Evolutionary conservation across 2,113 vertebrate species (phyloP).

Genomic region (Candoia aspera): DNA sequence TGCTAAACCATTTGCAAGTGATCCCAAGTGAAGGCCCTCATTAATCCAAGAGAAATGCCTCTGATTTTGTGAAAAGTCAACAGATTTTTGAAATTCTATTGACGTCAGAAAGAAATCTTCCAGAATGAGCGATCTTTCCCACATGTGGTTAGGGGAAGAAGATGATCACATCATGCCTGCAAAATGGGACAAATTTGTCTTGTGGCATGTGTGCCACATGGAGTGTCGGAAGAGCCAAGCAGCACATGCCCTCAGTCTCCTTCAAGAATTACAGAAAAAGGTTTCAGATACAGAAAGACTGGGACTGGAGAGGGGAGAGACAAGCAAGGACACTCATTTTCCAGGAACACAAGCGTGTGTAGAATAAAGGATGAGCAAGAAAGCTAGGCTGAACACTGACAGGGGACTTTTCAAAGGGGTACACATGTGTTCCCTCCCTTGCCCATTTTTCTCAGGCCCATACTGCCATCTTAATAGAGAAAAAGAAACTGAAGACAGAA

Average conservation of each 20-base stretch:
- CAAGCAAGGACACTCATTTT: background rate
- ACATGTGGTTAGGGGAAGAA: slow-evolving; percentile 47
- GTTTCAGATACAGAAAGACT: background rate
- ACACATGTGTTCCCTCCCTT: background rate
- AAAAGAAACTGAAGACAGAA: background rate
- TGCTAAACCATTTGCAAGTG: background rate
- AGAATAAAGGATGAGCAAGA: background rate
- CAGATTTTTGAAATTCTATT: slow-evolving; percentile 6
- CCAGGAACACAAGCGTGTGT: background rate
- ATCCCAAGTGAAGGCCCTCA: background rate
- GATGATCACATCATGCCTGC: background rate
- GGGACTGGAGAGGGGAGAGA: background rate
- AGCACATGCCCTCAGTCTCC: accelerated
- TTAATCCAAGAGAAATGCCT: slow-evolving; percentile 43
- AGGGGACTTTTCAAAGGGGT: background rate
- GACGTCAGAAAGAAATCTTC: background rate
- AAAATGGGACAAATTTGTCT: slow-evolving; percentile 40
- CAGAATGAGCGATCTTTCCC: slow-evolving; percentile 44
- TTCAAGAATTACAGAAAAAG: background rate
- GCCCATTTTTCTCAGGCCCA: background rate
- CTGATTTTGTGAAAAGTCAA: slow-evolving; percentile 9
- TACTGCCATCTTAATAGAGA: background rate
- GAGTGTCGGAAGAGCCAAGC: background rate
- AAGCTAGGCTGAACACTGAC: background rate
- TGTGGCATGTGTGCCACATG: background rate